Base-by-base conservation (phyloP, 92 coral and sea anemone species). In the Palythoa heliodiscus region DNA sequence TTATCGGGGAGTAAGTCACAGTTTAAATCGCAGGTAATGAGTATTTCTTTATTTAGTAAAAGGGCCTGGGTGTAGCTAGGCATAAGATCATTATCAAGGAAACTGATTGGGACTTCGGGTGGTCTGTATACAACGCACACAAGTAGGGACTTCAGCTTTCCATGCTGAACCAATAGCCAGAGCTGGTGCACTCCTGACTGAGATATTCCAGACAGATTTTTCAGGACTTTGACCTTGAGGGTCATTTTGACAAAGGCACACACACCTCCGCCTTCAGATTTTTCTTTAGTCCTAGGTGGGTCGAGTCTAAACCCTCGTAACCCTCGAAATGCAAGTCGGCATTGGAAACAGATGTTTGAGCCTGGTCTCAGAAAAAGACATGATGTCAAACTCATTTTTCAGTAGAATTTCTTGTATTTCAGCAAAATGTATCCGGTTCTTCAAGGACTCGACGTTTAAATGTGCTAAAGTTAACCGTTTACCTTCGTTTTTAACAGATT, bases 171-270 rank as follows among this genome's bases (percentile, higher is more conserved):
- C 35, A 43, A 76, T 8, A 86, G 12, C 76, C 77, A 86, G 15
- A 86, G 77, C 38, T 76, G 88, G 69, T 66, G 86, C 53, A 86
- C 5, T 4, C 86, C 89, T 1, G 89, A 86, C 12, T 77, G 77
- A 7, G 86, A 58, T 60, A 68, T 86, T 37, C 77, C 53, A 22
- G 86, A 7, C 11, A 67, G 15, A 8, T 78, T 77, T 70, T 86
- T 77, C 7, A 78, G 52, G 15, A 68, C 24, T 29, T 86, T 79
- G 5, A 75, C 73, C 40, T 82, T 87, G 9, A 72, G 81, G 50
- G 78, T 82, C 23, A 48, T 78, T 20, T 82, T 82, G 16, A 87
- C 74, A 38, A 81, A 87, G 19, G 90, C 86, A 24, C 90, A 81
- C 11, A 75, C 69, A 24, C 83, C 76, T 12, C 39, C 83, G 6